These are phyloP conservation scores for Oriolus oriolus DNA, from an alignment of 2,113 vertebrate species.

Conservation along the genomic window DNA sequence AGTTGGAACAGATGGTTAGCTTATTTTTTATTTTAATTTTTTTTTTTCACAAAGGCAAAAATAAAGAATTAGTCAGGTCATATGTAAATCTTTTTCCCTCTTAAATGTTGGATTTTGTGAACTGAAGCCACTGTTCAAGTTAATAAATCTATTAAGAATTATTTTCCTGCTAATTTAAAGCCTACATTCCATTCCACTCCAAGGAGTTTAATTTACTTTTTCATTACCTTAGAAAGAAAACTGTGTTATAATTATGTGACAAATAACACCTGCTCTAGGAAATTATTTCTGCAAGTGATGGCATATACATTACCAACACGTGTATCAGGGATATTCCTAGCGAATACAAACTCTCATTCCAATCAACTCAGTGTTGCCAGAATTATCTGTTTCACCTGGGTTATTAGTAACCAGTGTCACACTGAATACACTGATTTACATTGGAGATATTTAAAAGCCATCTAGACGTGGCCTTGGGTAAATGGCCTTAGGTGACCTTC, in stretches of 20 bases:
- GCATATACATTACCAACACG: accelerated
- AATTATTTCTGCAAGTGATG: background rate
- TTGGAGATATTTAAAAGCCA: background rate
- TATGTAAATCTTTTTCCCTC: background rate
- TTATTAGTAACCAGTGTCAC: background rate
- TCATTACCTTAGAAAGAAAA: background rate
- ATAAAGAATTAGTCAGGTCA: background rate
- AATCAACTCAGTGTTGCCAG: background rate
- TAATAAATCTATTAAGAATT: background rate
- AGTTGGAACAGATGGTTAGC: background rate
- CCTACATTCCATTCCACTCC: background rate
- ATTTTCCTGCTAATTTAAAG: background rate
- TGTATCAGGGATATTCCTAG: background rate
- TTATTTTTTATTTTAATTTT: background rate
- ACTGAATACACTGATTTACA: background rate
- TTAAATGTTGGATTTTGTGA: background rate
- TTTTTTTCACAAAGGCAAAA: background rate
- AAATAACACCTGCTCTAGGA: background rate
- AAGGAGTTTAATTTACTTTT: background rate
- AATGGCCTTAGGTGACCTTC: background rate
- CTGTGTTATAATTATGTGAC: background rate
- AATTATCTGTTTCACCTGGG: background rate
- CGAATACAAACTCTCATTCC: background rate
- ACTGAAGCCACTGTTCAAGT: background rate
- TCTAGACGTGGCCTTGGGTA: background rate